These are phyloP conservation scores for Dasyurus viverrinus DNA, from an alignment of 2,113 vertebrate species.

Conservation along the genomic window DNA sequence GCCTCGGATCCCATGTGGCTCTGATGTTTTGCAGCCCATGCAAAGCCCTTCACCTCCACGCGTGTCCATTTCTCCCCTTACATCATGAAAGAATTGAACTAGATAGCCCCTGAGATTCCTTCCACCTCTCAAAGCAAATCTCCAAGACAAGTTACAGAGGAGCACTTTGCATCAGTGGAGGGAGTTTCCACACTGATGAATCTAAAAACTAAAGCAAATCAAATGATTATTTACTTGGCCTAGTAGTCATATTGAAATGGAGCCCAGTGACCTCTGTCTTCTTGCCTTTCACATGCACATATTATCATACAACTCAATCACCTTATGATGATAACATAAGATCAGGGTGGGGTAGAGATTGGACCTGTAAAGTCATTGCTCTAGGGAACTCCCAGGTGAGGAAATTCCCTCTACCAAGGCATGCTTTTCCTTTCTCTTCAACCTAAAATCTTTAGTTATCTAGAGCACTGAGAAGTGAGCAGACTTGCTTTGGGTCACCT, in stretches of 20 bases:
- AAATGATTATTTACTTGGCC: constrained; percentile 8
- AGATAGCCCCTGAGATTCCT: neutral
- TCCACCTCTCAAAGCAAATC: neutral
- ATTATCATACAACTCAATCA: constrained; percentile 10
- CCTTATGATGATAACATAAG: neutral
- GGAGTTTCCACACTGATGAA: neutral
- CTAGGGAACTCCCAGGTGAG: neutral
- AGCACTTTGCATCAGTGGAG: neutral
- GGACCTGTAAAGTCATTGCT: neutral
- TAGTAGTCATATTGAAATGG: constrained; percentile 1
- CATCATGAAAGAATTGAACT: neutral
- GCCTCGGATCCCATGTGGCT: neutral
- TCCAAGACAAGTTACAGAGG: neutral
- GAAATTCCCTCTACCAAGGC: neutral
- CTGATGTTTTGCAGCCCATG: neutral
- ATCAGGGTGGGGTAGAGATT: neutral
- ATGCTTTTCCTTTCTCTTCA: neutral
- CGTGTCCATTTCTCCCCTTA: neutral
- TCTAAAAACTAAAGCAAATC: neutral
- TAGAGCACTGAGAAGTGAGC: neutral
- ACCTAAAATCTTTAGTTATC: neutral
- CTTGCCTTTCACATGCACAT: constrained; percentile 12
- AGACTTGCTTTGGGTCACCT: neutral
- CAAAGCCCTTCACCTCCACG: neutral
- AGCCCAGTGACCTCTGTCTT: neutral